These are phyloP conservation scores for Platypus cylindrus DNA, from an alignment of 2,888 invertebrate genomes.

Conservation along the genomic window DNA sequence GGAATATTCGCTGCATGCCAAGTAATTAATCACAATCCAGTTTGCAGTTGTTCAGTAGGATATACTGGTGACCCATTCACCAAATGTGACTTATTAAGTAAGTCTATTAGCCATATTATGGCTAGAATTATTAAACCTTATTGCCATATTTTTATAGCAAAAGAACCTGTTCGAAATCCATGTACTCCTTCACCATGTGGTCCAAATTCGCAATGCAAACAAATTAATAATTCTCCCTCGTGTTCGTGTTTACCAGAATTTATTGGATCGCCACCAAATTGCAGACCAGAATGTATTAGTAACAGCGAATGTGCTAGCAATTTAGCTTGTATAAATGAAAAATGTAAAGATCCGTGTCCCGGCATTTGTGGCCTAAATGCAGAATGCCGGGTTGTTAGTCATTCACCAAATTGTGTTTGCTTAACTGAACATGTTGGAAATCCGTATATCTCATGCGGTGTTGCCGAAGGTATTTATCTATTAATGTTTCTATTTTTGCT, in stretches of 20 bases:
- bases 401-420: slow-evolving; percentile 47
- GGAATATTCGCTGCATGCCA: slow-evolving; percentile 58
- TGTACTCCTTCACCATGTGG: slow-evolving; percentile 51
- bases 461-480: slow-evolving; percentile 11
- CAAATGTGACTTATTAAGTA: slow-evolving; percentile 37
- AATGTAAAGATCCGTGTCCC: slow-evolving; percentile 57
- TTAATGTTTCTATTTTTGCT: too few relatives aligned
- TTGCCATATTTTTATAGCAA: too few relatives aligned
- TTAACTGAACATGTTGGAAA: slow-evolving; percentile 42
- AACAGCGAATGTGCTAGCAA: slow-evolving; percentile 58
- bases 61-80: slow-evolving; percentile 59
- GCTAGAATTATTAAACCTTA: background rate
- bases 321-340: slow-evolving; percentile 60
- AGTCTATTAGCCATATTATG: slow-evolving; percentile 17
- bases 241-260: slow-evolving; percentile 62
- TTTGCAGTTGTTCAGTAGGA: slow-evolving; percentile 52
- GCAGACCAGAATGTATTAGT: slow-evolving; percentile 64
- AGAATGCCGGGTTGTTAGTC: slow-evolving; percentile 43
- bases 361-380: slow-evolving; percentile 44
- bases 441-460: slow-evolving; percentile 40
- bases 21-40: slow-evolving; percentile 62
- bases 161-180: slow-evolving; percentile 28
- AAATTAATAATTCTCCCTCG: slow-evolving; percentile 45
- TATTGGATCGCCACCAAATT: slow-evolving; percentile 59
- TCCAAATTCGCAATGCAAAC: slow-evolving; percentile 53